Percentiles rank a stretch among this genome's conserved stretches.
Evolutionary conservation across 2,797 vertebrate genomes (phyloP).

Genomic region (Okamejei kenojei): DNA sequence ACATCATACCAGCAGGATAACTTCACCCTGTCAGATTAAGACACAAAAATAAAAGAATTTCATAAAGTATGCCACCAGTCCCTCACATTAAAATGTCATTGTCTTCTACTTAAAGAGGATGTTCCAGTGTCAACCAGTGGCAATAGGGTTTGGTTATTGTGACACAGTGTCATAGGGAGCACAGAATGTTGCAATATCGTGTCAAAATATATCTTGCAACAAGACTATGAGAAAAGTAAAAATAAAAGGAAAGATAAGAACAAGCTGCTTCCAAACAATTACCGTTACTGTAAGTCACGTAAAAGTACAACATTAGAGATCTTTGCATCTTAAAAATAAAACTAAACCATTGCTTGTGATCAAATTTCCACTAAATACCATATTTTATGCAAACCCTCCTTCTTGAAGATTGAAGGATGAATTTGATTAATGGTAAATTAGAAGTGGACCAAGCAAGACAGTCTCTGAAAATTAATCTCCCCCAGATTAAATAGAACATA

Average conservation of each 20-base stretch:
- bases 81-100: slow-evolving; percentile 40
- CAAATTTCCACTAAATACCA: background rate
- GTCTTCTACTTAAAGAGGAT: slow-evolving; percentile 37
- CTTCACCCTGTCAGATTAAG: slow-evolving; percentile 39
- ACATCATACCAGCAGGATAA: slow-evolving; percentile 38
- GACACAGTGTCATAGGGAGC: slow-evolving; percentile 34
- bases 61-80: slow-evolving; percentile 26
- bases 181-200: slow-evolving; percentile 22
- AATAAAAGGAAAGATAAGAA: background rate
- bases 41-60: slow-evolving; percentile 39
- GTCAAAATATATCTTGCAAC: slow-evolving; percentile 38
- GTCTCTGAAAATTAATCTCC: background rate
- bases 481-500: background rate
- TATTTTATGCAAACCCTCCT: background rate
- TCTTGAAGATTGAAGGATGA: background rate
- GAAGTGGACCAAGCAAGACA: background rate
- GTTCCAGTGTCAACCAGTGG: slow-evolving; percentile 26
- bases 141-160: slow-evolving; percentile 34
- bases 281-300: background rate
- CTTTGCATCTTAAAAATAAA: slow-evolving; percentile 13
- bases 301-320: slow-evolving; percentile 12
- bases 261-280: background rate
- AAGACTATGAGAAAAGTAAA: background rate
- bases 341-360: background rate
- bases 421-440: background rate